These are phyloP conservation scores for Epinephelus lanceolatus DNA, from an alignment of 2,113 vertebrate species.

Conservation along the genomic window DNA sequence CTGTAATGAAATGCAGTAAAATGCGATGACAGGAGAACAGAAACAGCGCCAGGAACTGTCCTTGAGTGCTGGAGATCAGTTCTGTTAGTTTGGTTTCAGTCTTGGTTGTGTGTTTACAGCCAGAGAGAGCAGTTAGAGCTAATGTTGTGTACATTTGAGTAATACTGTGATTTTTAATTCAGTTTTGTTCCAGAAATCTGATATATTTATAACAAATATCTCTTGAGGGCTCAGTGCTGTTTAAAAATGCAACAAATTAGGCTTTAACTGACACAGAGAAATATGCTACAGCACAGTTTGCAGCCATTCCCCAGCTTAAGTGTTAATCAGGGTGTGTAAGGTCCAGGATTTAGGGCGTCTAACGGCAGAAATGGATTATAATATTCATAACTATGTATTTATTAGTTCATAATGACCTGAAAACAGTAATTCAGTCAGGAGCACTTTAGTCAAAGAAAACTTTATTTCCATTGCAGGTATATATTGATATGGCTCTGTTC, in stretches of 20 bases:
- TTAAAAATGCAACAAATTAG: not conserved
- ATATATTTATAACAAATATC: not conserved
- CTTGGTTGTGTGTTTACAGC: not conserved
- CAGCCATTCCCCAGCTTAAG: not conserved
- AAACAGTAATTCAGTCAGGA: no score
- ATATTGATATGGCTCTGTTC: no score
- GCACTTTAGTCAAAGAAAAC: no score
- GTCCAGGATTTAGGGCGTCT: no score
- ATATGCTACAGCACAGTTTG: not conserved
- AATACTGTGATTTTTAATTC: not conserved
- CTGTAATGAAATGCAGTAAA: slow-evolving; percentile 32
- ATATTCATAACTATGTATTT: no score
- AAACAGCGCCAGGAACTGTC: not conserved
- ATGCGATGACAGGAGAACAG: not conserved
- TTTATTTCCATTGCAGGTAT: no score
- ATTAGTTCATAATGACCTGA: no score
- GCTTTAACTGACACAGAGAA: not conserved
- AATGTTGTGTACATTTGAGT: not conserved
- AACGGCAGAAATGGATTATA: no score
- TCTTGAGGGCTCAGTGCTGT: not conserved
- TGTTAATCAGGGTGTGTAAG: not conserved
- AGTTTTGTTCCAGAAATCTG: not conserved
- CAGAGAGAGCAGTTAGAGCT: not conserved
- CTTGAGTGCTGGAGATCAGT: not conserved
- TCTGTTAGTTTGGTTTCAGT: not conserved